A percentile compares a stretch with the other conserved stretches of the same genome.
Conservation (phyloP, 2,797 vertebrate species). For the Petrocephalus sullivani region DNA sequence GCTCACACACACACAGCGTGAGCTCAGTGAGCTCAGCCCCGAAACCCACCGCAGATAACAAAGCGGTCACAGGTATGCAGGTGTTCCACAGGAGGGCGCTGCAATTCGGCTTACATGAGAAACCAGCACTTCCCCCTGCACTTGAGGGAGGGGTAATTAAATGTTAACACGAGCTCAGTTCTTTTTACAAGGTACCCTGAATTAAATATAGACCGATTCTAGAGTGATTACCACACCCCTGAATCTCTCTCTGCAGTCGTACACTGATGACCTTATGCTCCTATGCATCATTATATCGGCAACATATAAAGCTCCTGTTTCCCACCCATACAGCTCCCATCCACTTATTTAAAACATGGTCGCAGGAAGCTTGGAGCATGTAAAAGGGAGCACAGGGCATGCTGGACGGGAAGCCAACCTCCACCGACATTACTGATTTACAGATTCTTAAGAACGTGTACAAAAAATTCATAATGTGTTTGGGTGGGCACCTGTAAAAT, state of each 20-base stretch:
- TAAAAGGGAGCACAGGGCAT: neutral
- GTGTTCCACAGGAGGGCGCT: neutral
- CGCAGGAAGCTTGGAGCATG: neutral
- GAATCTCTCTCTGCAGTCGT: neutral
- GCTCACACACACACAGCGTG: neutral
- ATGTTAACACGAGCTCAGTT: slow-evolving; percentile 22
- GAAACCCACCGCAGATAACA: neutral
- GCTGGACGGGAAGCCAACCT: slow-evolving; percentile 19
- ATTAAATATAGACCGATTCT: neutral
- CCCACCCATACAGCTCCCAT: neutral
- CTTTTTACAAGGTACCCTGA: slow-evolving; percentile 21
- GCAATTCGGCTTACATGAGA: slow-evolving; percentile 2
- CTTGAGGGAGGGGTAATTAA: slow-evolving; percentile 21
- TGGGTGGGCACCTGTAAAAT: neutral
- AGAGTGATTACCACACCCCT: neutral
- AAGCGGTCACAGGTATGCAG: neutral
- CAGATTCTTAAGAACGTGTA: slow-evolving; percentile 28
- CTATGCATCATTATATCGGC: slow-evolving; percentile 19
- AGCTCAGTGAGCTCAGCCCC: neutral
- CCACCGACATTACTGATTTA: slow-evolving; percentile 23
- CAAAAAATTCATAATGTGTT: slow-evolving; percentile 18
- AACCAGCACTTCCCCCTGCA: neutral
- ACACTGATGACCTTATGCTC: slow-evolving; percentile 8
- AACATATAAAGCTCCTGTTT: slow-evolving; percentile 25
- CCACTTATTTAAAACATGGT: neutral